A percentile compares a stretch with the other conserved stretches of the same genome.
phyloP scores from a whole-genome alignment of 2,888 invertebrate genomes.

The Thera britannica region DNA sequence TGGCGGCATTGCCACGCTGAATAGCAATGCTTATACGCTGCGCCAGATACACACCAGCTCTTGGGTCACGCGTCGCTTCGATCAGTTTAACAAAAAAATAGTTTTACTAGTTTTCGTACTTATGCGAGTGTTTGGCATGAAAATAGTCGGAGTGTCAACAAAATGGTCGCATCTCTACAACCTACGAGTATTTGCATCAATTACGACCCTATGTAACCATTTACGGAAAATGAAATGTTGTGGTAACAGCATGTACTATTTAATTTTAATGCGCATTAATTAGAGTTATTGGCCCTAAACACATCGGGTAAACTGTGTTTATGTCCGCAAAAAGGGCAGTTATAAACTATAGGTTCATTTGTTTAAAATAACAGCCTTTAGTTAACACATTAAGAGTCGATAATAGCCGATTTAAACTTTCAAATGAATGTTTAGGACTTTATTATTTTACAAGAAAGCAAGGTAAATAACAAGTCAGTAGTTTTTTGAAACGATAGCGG shows the following conservation, averaged over 20 bases:
- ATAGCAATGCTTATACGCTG: too few species aligned
- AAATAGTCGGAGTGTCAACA: not conserved
- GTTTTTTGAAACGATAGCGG: not conserved
- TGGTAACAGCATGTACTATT: constrained; percentile 32
- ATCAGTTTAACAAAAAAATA: too few species aligned
- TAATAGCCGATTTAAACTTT: constrained; percentile 22
- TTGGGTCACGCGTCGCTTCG: too few species aligned
- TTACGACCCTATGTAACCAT: constrained; percentile 27
- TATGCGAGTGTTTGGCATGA: too few species aligned
- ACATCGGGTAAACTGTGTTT: constrained; percentile 39
- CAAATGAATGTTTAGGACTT: constrained; percentile 24
- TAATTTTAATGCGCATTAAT: constrained; percentile 41
- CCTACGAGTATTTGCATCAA: constrained; percentile 17
- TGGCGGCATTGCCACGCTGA: too few species aligned
- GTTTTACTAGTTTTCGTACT: too few species aligned
- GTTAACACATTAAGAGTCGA: constrained; percentile 25
- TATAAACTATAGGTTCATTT: constrained; percentile 27
- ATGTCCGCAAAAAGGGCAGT: constrained; percentile 38
- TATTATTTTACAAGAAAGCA: constrained; percentile 3
- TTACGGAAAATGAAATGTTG: constrained; percentile 33
- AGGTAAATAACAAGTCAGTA: not conserved
- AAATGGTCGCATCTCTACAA: constrained; percentile 21
- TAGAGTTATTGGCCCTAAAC: constrained; percentile 39
- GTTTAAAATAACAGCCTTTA: constrained; percentile 27
- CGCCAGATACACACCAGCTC: too few species aligned